Base-by-base conservation (phyloP, 2,888 invertebrate species). In the Eilema griseolum region DNA sequence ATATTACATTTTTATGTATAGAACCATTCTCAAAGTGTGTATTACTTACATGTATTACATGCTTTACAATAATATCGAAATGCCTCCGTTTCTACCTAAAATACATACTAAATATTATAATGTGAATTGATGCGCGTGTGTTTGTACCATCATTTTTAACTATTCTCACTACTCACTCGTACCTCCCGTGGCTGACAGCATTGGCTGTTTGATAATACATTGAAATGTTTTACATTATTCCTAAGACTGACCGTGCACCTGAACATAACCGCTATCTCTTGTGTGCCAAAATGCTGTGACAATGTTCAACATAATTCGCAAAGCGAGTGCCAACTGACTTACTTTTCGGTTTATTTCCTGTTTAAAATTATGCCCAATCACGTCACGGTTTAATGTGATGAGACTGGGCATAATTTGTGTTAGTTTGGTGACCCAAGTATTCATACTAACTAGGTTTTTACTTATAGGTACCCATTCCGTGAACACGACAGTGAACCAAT, bases 101-200 rank as follows among this genome's bases (percentile, higher is more conserved):
- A 3, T 64, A 64, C 63, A 66, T 61, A 74, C 68, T 70, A 72
- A 73, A 69, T 31, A 61, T 41, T 60, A 69, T 52, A 8, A 52
- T 52, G 75, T 59, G 24, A 62, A 16, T 62, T 12, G 62, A 62
- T 41, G 41, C 24, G 37, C 37, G 23, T 62, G 14, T 62, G 37
- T 61, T 73, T 63, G 57, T 75, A 73, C 71, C 72, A 73, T 70
- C 71, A 80, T 23, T 37, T 61, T 33, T n/a, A 72, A 24, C 70
- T 66, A 37, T 66, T 64, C 57, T 59, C 70, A 64, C 14, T 46
- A 57, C 69, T 41, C 59, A 63, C 60, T 28, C 33, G 56, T n/a
- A 52, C 52, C 52, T 52, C 20, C 57, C 72, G 72, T 73, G 72
- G 80, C 75, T 77, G 70, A 28, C 63, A 37, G 73, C 71, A 79